Conservation (phyloP, 2,797 vertebrate genomes). For the Cichlasoma orientale region DNA sequence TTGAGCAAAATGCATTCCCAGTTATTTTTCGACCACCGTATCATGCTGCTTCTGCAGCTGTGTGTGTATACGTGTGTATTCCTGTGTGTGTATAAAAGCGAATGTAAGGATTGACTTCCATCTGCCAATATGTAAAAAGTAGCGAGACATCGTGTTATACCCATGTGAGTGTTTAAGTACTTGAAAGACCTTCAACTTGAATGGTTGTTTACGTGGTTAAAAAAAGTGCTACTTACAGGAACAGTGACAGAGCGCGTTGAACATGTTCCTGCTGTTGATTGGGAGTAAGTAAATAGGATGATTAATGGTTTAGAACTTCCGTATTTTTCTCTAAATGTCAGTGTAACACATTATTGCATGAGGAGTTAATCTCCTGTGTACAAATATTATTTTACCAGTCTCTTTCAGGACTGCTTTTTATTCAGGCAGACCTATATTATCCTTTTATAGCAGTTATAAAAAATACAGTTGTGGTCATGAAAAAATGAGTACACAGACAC, state of each 20-base stretch:
- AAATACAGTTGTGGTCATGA: constrained; percentile 63
- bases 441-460: constrained; percentile 61
- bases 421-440: constrained; percentile 64
- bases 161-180: constrained; percentile 16
- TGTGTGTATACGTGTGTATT: background rate
- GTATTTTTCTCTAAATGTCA: constrained; percentile 31
- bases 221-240: constrained; percentile 2
- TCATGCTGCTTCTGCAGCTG: constrained; percentile 51
- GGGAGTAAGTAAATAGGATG: constrained; percentile 38
- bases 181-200: constrained; percentile 13
- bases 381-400: constrained; percentile 69
- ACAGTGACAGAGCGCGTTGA: constrained; percentile 8
- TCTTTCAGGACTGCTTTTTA: constrained; percentile 47
- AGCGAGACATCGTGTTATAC: constrained; percentile 40
- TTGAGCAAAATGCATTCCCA: constrained; percentile 65
- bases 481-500: constrained; percentile 59
- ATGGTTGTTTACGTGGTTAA: constrained; percentile 9
- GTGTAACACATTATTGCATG: constrained; percentile 49
- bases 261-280: constrained; percentile 59
- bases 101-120: constrained; percentile 65
- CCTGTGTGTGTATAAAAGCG: constrained; percentile 29
- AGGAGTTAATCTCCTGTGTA: constrained; percentile 61
- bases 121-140: constrained; percentile 50
- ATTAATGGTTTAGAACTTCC: constrained; percentile 15
- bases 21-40: constrained; percentile 57